Evolutionary conservation across 2,113 vertebrate species (phyloP).

Genomic region (Crypturellus undulatus): DNA sequence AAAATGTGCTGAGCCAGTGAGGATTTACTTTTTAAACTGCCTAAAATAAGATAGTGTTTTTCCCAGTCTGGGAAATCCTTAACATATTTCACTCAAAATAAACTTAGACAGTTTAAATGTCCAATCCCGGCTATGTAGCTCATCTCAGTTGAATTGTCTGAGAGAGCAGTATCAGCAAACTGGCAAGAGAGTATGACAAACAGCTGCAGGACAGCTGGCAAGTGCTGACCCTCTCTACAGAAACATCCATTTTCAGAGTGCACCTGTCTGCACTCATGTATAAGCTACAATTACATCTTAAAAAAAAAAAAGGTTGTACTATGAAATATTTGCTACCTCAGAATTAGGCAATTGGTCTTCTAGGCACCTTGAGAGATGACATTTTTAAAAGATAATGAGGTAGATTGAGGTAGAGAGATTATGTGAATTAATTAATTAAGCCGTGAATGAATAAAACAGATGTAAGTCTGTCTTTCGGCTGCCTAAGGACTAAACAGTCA

Average conservation of each 20-base stretch:
- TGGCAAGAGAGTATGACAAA: not conserved
- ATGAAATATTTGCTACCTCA: not conserved
- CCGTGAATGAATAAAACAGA: not conserved
- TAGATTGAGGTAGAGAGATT: not conserved
- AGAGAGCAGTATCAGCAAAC: not conserved
- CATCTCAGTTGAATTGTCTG: not conserved
- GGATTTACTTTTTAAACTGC: not conserved
- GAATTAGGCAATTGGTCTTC: not conserved
- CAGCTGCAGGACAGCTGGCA: not conserved
- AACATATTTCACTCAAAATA: not conserved
- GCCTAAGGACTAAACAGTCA: not conserved
- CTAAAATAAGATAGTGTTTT: not conserved
- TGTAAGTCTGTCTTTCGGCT: not conserved
- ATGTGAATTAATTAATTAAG: not conserved
- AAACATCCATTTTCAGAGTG: not conserved
- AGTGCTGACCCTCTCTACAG: not conserved
- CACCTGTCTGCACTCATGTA: not conserved
- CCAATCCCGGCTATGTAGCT: not conserved
- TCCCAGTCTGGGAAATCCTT: not conserved
- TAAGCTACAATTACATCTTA: not conserved
- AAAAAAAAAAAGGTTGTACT: not conserved
- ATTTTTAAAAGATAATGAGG: not conserved
- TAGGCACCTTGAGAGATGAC: not conserved
- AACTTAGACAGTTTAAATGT: not conserved
- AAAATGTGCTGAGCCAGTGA: not conserved